phyloP scores from a whole-genome alignment of 2,113 vertebrate genomes.

The Shinisaurus crocodilurus region DNA sequence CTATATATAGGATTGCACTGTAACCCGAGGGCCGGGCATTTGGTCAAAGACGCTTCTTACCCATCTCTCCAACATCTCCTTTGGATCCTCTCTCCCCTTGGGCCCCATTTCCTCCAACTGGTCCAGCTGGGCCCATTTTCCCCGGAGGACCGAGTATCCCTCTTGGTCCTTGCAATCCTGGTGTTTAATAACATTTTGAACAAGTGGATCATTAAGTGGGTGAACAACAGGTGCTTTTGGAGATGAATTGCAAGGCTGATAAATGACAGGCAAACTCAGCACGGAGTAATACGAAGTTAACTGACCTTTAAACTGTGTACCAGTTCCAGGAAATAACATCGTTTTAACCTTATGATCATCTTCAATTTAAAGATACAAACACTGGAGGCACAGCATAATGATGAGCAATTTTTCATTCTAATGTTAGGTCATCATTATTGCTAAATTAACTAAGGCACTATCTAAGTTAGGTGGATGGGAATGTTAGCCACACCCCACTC shows the following conservation, averaged over 20 bases:
- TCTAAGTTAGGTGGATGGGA: too few relatives aligned
- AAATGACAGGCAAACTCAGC: background rate
- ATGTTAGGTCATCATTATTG: background rate
- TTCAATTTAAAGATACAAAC: too few relatives aligned
- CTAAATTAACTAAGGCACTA: background rate
- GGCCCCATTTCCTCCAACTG: background rate
- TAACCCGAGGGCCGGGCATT: background rate
- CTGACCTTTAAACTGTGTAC: background rate
- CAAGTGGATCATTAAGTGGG: background rate
- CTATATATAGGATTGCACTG: too few relatives aligned
- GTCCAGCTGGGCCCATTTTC: slow-evolving; percentile 12
- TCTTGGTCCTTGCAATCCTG: slow-evolving; percentile 24
- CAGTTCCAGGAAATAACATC: background rate
- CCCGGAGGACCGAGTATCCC: slow-evolving; percentile 30
- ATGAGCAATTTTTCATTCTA: background rate
- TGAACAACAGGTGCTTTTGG: background rate
- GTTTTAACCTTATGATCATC: background rate
- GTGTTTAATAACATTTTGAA: background rate
- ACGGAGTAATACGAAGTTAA: background rate
- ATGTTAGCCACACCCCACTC: too few relatives aligned
- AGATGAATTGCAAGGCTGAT: background rate
- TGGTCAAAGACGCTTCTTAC: background rate
- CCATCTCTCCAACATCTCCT: slow-evolving; percentile 26
- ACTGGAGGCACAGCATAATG: background rate
- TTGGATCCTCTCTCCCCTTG: slow-evolving; percentile 15